phyloP scores from a whole-genome alignment of 2,797 vertebrate genomes.

The Paramormyrops hopkinsi region DNA sequence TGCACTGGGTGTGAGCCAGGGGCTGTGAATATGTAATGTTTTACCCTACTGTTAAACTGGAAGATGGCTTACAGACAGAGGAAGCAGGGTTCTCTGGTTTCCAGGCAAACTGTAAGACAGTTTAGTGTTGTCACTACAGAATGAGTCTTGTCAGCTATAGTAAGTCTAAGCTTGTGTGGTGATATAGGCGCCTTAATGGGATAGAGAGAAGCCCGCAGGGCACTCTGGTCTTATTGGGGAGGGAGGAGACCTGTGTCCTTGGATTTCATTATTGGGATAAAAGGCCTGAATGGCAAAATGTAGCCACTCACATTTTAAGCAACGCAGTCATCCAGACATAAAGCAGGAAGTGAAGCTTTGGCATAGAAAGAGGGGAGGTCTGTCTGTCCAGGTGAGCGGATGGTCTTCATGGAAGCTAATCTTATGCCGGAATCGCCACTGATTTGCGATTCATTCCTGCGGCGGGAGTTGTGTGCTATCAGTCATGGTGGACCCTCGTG shows the following conservation, averaged over 20 bases:
- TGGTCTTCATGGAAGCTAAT: not conserved
- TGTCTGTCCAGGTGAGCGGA: not conserved
- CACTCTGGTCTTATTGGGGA: not conserved
- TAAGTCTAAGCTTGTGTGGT: not conserved
- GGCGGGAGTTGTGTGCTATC: slow-evolving; percentile 29
- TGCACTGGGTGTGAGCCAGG: not conserved
- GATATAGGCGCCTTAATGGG: not conserved
- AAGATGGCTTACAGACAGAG: not conserved
- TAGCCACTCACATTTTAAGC: not conserved
- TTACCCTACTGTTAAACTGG: not conserved
- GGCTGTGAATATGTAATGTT: not conserved
- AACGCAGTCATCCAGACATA: not conserved
- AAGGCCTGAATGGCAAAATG: not conserved
- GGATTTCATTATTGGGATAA: not conserved
- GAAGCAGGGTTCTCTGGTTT: not conserved
- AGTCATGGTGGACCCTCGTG: slow-evolving; percentile 31
- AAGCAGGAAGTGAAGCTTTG: not conserved
- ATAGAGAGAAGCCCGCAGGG: not conserved
- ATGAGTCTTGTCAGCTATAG: not conserved
- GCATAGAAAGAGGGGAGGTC: not conserved
- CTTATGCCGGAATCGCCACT: not conserved
- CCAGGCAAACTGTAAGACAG: not conserved
- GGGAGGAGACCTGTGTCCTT: not conserved
- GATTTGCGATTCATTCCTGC: slow-evolving; percentile 29
- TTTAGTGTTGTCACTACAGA: not conserved